Evolutionary conservation across 2,113 vertebrate genomes (phyloP), one percentile per base, ranked within the genome.

Genomic region (Rhombomys opimus): DNA sequence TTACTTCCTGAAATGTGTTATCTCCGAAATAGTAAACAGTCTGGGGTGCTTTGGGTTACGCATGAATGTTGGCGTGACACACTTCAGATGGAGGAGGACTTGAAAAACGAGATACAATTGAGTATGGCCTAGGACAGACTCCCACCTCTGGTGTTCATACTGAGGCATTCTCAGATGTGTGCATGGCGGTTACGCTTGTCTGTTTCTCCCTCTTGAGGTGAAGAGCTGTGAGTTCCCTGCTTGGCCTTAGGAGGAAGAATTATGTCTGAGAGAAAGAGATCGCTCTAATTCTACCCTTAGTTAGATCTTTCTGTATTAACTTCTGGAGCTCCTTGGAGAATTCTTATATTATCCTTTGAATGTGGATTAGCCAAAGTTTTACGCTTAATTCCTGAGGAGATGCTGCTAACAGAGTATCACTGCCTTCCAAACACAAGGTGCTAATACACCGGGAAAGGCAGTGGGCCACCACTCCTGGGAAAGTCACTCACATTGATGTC

Each of bases 371-470:
- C 6, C 10, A 22, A 15, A 38, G 41, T 35, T 89, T 30, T 50
- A 27, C 18, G 67, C 7, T 5, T 63, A 72, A 38, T 38, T 75
- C n/a, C 63, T 85, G 35, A 70, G 80, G n/a, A 50, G 52, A 87
- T 54, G 23, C 38, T 72, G 12, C 23, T 0, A 2, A 8, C 2
- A 70, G 73, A 41, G 25, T n/a, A 30, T 9, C 1, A 0, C 0
- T 1, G 22, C 2, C 25, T 12, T 32, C 57, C 23, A 5, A 65
- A 65, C 59, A 82, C 30, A 67, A 5, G n/a, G 25, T 25, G 8
- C 38, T 20, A 15, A 27, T 25, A 25, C 5, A 1, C 5, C 23
- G 8, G 32, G 38, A 35, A 18, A 65, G 25, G 35, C 23, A 10
- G 35, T 5, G 14, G 68, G 20, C 50, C 46, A 0, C 0, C 1